Evolutionary conservation across 2,113 vertebrate species (phyloP), one percentile per base, ranked within the genome.

Genomic region (Pyrgilauda ruficollis): DNA sequence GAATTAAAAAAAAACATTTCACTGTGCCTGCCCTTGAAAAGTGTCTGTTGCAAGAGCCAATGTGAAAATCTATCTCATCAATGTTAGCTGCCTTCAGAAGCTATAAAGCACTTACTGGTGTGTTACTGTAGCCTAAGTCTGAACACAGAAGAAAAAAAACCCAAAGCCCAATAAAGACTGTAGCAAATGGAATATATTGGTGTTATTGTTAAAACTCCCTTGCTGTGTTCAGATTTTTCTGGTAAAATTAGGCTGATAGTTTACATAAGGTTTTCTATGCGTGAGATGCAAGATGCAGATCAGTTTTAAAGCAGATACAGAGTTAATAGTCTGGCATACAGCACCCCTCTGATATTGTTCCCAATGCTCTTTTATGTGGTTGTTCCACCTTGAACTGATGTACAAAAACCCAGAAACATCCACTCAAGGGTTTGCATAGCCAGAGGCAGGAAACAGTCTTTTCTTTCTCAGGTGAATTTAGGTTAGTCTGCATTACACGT

Each of bases 11-110:
- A 70, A 72, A 79, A 0, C 69, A 83, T 89, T 87, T 91, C 62
- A 87, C 81, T 80, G 39, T n/a, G 75, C 37, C 43, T 94, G 93
- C 63, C 91, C 94, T 96, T 96, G 95, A 94, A 93, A 95, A 83
- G 43, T 74, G 58, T 56, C 82, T 91, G 70, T 69, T 89, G 81
- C 87, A 83, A 89, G 27, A 91, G 46, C 52, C 84, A 85, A 39
- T 80, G 81, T 83, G 78, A 91, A 95, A 95, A 91, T 93, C 81
- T 85, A 61, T 87, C 70, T 85, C 30, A 93, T 89, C 95, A 76
- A 69, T 50, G 81, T 93, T 79, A 94, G 79, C 82, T 66, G 70
- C 62, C 77, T 94, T 89, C 47, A 78, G 89, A 50, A 80, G 68
- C 63, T 84, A 75, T 44, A 89, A 91, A 85, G 74, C 84, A 89